Evolutionary conservation across 2,888 invertebrate species (phyloP), one percentile per base, ranked within the genome.

Genomic region (Elmis aenea): DNA sequence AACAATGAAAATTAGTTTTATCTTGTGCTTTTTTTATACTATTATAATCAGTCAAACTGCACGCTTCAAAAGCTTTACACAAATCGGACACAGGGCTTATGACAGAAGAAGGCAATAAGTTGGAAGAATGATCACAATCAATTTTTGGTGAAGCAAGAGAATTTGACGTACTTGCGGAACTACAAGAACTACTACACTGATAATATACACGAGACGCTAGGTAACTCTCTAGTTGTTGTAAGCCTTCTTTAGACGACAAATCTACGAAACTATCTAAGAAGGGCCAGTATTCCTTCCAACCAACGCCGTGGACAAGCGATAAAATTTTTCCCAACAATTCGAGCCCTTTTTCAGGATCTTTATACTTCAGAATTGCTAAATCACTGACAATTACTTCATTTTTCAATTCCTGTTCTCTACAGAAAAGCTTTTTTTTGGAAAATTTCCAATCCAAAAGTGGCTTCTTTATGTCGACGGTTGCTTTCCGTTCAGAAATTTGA

Each of bases 261-360:
- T 96, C 85, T 0, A 85, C 75, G 64, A 87, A 92, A 1, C 77
- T 76, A 50, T 85, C 83, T 8, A 95, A 69, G 62, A 95, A 95
- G 3, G 84, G 82, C 95, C 95, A 96, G 67, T 89, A 89, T 59
- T 96, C 95, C 42, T 80, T 83, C 94, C 94, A 95, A 5, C 78
- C 76, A 0, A 89, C 74, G 33, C 82, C 74, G 62, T 79, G 76
- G 62, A 85, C 75, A 45, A 77, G 76, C 0, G 90, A 88, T 46
- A 85, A 62, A 47, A 74, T 71, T 55, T 83, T 82, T 44, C 90
- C 93, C 23, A 89, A 77, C 51, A 81, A 69, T 66, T 95, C 94
- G n/a, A 93, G 70, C 0, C 94, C 94, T 61, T 93, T 94, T 38
- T 85, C 82, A 15, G 81, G 75, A 61, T 94, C 93, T 29, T 76